Evolutionary conservation across 2,797 vertebrate species (phyloP), one percentile per base, ranked within the genome.

Genomic region (Thalassophryne amazonica): DNA sequence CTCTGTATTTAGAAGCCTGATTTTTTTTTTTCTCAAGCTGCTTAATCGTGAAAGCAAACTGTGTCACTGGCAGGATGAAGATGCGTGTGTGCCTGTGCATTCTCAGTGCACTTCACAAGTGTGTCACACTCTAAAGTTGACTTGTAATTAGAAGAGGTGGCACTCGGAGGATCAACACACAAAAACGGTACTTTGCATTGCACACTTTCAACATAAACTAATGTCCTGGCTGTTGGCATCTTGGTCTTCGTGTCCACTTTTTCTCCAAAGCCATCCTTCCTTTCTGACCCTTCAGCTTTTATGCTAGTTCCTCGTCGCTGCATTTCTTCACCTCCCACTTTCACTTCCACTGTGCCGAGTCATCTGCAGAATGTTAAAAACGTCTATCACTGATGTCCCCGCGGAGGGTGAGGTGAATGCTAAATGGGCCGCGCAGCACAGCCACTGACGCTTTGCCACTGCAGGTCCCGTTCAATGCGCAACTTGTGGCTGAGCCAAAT

Each of bases 321-420:
- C 55, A 58, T 56, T 55, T 56, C 54, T 11, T 8, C 20, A n/a
- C 25, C 16, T 1, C 12, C 39, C 24, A 17, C 12, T 7, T 45
- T 57, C 43, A 27, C 33, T 40, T 60, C 41, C 34, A 57, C 45
- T 19, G 38, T 34, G 36, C 37, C 0, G 37, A 60, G 47, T 62
- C 51, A 38, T 63, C 69, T 39, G 12, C 33, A 31, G 82, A 84
- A 83, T 86, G 62, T 62, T 80, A 85, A 84, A 70, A 60, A 75
- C 60, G 54, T 56, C 52, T 17, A 76, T 78, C 64, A 53, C 75
- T 69, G 77, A 73, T 76, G 83, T 80, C 69, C 71, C 78, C 62
- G 69, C 81, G 16, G 42, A 36, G 30, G 55, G 40, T 64, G 79
- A 76, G 69, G 4, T 59, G 81, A 86, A 88, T 86, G 76, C 50